Base-by-base conservation (phyloP, 2,888 invertebrate species). In the Eremobia ochroleuca region DNA sequence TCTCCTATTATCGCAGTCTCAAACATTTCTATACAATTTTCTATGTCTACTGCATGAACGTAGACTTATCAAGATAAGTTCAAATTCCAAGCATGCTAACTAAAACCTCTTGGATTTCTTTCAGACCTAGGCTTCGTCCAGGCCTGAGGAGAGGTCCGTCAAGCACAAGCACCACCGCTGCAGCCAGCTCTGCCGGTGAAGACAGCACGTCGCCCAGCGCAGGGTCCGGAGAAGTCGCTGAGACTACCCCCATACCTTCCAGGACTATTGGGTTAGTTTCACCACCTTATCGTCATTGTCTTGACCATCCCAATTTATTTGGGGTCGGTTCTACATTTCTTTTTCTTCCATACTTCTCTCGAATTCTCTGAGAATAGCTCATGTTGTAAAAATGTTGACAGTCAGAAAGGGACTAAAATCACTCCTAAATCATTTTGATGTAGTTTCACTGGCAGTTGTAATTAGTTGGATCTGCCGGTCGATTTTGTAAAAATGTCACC, bases 61-160 rank as follows among this genome's bases (percentile, higher is more conserved):
- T n/a, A n/a, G n/a, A 34, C 18, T 6, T 11, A 59, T 46, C 25
- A 46, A 31, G 31, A 21, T 15, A 31, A 31, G 21, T 28, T 59
- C 3, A 49, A 49, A 58, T 25, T 8, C 11, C 15, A 37, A n/a
- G 11, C n/a, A 49, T 73, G 15, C 40, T 69, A 15, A 81, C 34
- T 52, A 70, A 40, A 4, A 34, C 9, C 3, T 70, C 31, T 4
- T 55, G 43, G 8, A 34, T 21, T 55, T 40, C 15, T 84, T 71
- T 5, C 89, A 97, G 97, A 89, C 91, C 96, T 28, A 96, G 97
- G 81, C 96, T 97, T 9, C 96, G 97, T 61, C 97, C 97, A 37
- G 93, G 93, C 18, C 84, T 95, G 80, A 93, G 95, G 81, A 91
- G 93, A 76, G 89, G 91, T 61, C 89, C 91, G 31, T 90, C 93